A percentile compares a stretch with the other conserved stretches of the same genome.
Conservation (phyloP, 2,113 vertebrate species). For the Oriolus oriolus region DNA sequence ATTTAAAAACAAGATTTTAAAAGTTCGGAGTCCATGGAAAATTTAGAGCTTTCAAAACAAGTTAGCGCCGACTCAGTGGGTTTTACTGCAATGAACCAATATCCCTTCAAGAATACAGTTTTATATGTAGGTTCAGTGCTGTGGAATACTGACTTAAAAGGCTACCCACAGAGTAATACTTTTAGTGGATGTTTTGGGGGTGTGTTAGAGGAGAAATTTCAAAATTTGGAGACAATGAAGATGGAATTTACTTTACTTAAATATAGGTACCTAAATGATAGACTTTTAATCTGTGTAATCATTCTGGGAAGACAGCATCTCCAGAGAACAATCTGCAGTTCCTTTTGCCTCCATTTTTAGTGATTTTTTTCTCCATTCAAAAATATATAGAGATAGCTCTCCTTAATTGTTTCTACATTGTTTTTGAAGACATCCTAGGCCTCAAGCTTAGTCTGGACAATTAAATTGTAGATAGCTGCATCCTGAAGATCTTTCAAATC, state of each 20-base stretch:
- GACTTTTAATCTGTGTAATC: neutral
- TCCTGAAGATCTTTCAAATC: neutral
- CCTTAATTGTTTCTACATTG: neutral
- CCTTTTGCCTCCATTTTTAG: neutral
- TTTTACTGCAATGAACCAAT: neutral
- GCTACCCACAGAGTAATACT: neutral
- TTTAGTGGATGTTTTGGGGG: neutral
- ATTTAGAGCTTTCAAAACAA: neutral
- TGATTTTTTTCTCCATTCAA: neutral
- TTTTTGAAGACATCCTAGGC: neutral
- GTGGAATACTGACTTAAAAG: neutral
- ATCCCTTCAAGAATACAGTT: neutral
- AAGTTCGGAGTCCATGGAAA: neutral
- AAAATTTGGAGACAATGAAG: neutral
- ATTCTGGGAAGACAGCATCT: neutral
- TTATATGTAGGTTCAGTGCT: neutral
- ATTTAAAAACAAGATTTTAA: conserved; percentile 9
- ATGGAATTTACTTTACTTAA: neutral
- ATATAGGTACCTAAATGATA: neutral
- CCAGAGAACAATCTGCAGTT: neutral
- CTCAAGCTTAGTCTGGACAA: neutral
- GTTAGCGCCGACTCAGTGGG: neutral
- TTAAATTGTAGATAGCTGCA: neutral
- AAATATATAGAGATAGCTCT: neutral
- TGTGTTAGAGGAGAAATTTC: neutral